Conservation (phyloP, 2,888 invertebrate species). For the Oxycera nigricornis region DNA sequence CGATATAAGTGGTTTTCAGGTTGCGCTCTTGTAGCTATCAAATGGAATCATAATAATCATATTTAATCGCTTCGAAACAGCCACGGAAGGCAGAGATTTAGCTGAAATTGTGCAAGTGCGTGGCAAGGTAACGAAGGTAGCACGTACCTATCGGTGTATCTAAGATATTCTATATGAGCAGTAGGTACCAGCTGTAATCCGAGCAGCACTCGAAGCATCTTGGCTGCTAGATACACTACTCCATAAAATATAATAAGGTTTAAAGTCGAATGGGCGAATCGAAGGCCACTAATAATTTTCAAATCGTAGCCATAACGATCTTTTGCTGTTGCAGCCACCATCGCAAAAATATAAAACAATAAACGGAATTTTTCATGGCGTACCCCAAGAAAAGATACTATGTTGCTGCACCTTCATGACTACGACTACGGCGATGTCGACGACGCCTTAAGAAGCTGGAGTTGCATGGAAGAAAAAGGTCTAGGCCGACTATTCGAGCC, state of each 20-base stretch:
- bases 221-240: background rate
- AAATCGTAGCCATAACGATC: constrained; percentile 27
- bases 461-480: constrained; percentile 23
- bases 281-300: constrained; percentile 30
- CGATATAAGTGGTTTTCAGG: background rate
- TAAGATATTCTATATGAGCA: background rate
- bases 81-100: background rate
- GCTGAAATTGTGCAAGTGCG: background rate
- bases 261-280: constrained; percentile 19
- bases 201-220: background rate
- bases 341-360: background rate
- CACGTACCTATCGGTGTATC: background rate
- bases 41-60: background rate
- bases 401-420: too few relatives aligned
- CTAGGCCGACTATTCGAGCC: constrained; percentile 15
- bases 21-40: background rate
- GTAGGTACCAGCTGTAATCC: background rate
- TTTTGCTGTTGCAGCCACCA: background rate
- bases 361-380: constrained; percentile 3
- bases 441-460: background rate
- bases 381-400: background rate
- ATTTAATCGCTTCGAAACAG: background rate
- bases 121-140: background rate
- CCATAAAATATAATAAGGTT: too few relatives aligned
- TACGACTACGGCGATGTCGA: too few relatives aligned